Evolutionary conservation across 2,797 vertebrate species (phyloP).

Genomic region (Glyptemys insculpta): DNA sequence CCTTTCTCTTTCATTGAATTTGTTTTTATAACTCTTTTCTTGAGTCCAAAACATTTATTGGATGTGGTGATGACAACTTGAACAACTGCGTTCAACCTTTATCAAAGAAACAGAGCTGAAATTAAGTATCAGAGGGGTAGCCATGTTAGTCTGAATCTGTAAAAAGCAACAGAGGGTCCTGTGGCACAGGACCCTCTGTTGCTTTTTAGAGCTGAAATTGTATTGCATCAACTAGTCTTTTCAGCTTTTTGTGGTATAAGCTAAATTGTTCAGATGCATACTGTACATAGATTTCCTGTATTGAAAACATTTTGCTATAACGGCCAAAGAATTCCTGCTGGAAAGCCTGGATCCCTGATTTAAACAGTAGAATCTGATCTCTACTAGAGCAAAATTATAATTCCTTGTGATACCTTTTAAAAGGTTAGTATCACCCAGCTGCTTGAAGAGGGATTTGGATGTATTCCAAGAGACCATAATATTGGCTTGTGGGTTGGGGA

Average conservation of each 20-base stretch:
- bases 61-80: slow-evolving; percentile 17
- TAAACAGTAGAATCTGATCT: neutral
- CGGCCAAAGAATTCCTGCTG: neutral
- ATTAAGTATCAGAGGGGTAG: neutral
- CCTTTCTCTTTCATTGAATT: neutral
- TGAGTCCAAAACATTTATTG: neutral
- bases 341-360: neutral
- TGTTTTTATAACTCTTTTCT: slow-evolving; percentile 26
- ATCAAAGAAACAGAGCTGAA: neutral
- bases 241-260: neutral
- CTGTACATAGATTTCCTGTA: neutral
- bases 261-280: neutral
- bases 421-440: neutral
- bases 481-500: neutral
- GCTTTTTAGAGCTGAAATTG: accelerated
- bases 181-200: too few species aligned
- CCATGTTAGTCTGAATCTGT: too few species aligned
- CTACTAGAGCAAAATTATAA: neutral
- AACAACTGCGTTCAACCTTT: slow-evolving; percentile 15
- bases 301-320: neutral
- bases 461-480: slow-evolving; percentile 31
- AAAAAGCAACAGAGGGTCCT: too few species aligned
- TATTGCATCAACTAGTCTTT: slow-evolving; percentile 4
- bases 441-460: neutral
- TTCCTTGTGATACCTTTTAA: neutral